Evolutionary conservation across 2,797 vertebrate genomes (phyloP), one percentile per base, ranked within the genome.

Genomic region (Characodon lateralis): DNA sequence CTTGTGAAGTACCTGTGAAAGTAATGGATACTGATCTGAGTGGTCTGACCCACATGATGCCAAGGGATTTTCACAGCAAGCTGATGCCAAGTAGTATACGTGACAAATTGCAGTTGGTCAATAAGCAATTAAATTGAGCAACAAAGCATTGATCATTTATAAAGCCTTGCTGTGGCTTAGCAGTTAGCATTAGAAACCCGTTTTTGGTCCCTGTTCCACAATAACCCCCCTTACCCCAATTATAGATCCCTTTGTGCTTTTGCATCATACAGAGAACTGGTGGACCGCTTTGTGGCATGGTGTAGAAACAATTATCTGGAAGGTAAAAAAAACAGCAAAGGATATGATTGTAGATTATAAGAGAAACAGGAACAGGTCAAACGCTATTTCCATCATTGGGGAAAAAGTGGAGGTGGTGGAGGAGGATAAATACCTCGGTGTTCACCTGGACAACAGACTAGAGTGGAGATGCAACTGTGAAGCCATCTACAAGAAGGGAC

Each of bases 41-140:
- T 70, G 31, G 31, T 70, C 14, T 81, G 74, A 86, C 83, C 83
- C 71, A 14, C 69, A 5, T 55, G 48, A 74, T 76, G 79, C 55
- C 73, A 76, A 75, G 35, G 74, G 53, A 84, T 63, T 75, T 69
- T 26, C 5, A 71, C 78, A 84, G 63, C 77, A 24, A 69, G 39
- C 46, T 75, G 74, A 35, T 4, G 51, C 48, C 59, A 20, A 70
- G 39, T 3, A 24, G 28, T 7, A 18, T 72, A 59, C 73, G 56
- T 73, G 73, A 56, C 69, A 79, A 76, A 72, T 65, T 66, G 66
- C 61, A 79, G 61, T 48, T 50, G 43, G 77, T 89, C 89, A 84
- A 89, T 90, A 83, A 71, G 28, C 78, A 73, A 71, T 85, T n/a
- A 26, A 75, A 72, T 5, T 48, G n/a, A 55, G 59, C 72, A 72